These are phyloP conservation scores for Trachelipus rathkii DNA, from an alignment of 1,140 invertebrate genomes.

Conservation along the genomic window DNA sequence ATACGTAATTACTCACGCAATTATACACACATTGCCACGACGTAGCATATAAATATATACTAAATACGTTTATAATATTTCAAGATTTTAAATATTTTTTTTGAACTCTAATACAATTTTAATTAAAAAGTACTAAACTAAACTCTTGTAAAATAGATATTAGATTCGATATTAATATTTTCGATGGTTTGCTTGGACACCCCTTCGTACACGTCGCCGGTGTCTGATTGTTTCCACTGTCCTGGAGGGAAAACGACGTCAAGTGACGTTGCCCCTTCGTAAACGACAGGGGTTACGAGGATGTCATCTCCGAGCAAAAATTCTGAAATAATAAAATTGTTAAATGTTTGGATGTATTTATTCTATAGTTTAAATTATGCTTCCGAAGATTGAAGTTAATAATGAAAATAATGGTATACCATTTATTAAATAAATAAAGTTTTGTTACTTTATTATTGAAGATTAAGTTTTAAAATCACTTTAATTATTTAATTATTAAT, in stretches of 20 bases:
- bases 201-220: neutral
- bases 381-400: neutral
- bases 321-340: conserved; percentile 57
- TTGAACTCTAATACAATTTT: no score
- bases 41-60: no score
- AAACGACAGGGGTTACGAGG: conserved; percentile 77
- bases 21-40: no score
- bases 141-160: neutral
- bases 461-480: neutral
- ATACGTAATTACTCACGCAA: no score
- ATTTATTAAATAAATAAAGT: neutral
- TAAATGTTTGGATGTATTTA: neutral
- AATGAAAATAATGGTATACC: conserved; percentile 1
- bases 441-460: neutral
- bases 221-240: conserved; percentile 54
- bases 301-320: conserved; percentile 75
- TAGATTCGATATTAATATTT: neutral
- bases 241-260: conserved; percentile 74
- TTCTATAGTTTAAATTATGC: neutral
- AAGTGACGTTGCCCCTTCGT: conserved; percentile 60
- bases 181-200: neutral
- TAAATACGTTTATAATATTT: no score
- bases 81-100: no score
- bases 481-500: neutral
- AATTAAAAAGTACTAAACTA: no score